Evolutionary conservation across 2,113 vertebrate genomes (phyloP).

Genomic region (Lepidothrix coronata): DNA sequence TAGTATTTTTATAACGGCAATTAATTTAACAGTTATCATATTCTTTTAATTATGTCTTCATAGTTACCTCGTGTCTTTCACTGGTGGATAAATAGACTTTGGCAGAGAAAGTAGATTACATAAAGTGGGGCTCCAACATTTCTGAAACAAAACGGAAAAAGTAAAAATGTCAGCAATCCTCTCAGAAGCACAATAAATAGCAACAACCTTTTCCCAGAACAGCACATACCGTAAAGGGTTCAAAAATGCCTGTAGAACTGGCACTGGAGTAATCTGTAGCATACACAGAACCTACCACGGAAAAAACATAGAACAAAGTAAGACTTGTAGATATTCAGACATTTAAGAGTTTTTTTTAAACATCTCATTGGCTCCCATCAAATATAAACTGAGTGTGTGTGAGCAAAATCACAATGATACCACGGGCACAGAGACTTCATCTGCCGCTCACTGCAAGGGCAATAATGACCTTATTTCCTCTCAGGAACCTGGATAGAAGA

Average conservation of each 20-base stretch:
- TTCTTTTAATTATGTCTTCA: not conserved
- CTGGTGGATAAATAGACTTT: constrained; percentile 85
- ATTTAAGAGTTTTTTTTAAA: not conserved
- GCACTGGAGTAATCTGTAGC: constrained; percentile 97
- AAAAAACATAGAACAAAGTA: not conserved
- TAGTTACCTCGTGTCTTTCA: constrained; percentile 89
- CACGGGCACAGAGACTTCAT: not conserved
- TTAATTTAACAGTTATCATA: not conserved
- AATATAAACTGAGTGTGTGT: not conserved
- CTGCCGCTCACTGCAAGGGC: not conserved
- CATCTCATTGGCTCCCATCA: not conserved
- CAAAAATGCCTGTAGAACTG: constrained; percentile 90
- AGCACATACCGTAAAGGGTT: constrained; percentile 84
- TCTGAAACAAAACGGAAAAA: constrained; percentile 72
- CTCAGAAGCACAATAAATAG: not conserved
- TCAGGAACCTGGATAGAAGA: not conserved
- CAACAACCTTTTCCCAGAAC: not conserved
- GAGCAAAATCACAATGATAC: not conserved
- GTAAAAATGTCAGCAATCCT: not conserved
- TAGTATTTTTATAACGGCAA: not conserved
- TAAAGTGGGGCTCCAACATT: constrained; percentile 88
- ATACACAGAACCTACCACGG: constrained; percentile 80
- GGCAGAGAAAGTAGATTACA: constrained; percentile 86
- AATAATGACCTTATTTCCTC: not conserved
- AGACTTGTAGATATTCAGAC: not conserved